Evolutionary conservation across 2,797 vertebrate genomes (phyloP).

Genomic region (Cyclopterus lumpus): DNA sequence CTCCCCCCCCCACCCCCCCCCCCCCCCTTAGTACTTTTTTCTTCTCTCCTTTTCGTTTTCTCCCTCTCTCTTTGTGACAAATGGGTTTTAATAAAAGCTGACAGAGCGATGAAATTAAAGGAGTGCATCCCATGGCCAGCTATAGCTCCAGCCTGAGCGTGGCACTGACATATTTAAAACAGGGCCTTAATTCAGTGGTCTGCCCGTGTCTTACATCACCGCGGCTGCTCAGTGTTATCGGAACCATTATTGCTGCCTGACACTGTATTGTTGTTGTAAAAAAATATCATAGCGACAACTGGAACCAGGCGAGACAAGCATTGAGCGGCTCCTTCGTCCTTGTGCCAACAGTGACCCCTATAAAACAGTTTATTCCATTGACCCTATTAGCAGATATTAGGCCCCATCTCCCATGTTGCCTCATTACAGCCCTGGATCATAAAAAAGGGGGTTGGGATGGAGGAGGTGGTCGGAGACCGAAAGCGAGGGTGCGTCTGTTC

Average conservation of each 20-base stretch:
- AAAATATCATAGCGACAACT: slow-evolving; percentile 52
- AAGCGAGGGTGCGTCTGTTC: slow-evolving; percentile 74
- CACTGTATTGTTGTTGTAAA: slow-evolving; percentile 64
- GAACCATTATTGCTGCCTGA: slow-evolving; percentile 73
- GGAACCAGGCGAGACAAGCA: slow-evolving; percentile 61
- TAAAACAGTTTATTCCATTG: slow-evolving; percentile 78
- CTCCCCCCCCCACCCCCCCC: background rate
- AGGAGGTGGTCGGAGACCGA: slow-evolving; percentile 63
- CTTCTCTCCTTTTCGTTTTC: slow-evolving; percentile 48
- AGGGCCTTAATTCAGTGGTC: slow-evolving; percentile 77
- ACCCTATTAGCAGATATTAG: slow-evolving; percentile 83
- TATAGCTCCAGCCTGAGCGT: slow-evolving; percentile 73
- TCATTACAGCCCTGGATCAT: slow-evolving; percentile 74
- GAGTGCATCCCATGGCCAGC: slow-evolving; percentile 80
- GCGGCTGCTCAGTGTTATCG: slow-evolving; percentile 65
- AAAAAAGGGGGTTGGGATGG: slow-evolving; percentile 66
- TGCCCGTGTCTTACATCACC: slow-evolving; percentile 77
- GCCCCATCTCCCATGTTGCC: slow-evolving; percentile 78
- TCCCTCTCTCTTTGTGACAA: slow-evolving; percentile 78
- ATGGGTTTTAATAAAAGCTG: slow-evolving; percentile 89
- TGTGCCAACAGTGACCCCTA: slow-evolving; percentile 72
- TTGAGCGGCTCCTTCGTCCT: slow-evolving; percentile 64
- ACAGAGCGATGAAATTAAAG: slow-evolving; percentile 88
- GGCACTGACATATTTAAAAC: slow-evolving; percentile 83
- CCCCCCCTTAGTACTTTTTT: slow-evolving; percentile 41